Evolutionary conservation across 2,797 vertebrate species (phyloP).

Genomic region (Gymnopithys bicolor): DNA sequence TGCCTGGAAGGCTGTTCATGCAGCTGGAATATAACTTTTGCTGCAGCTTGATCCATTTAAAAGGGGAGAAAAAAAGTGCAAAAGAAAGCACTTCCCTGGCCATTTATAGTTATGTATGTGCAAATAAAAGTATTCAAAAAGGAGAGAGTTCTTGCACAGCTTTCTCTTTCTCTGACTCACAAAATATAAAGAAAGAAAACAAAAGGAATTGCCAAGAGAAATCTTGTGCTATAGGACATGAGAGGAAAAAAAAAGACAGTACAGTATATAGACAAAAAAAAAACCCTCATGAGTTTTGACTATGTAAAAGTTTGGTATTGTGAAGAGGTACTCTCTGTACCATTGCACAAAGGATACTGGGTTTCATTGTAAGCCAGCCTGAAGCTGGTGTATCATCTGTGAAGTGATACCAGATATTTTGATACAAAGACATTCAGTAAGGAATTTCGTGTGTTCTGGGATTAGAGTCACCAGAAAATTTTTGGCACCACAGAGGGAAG

Average conservation of each 20-base stretch:
- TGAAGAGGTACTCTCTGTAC: background rate
- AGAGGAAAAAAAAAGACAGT: background rate
- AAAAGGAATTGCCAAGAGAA: background rate
- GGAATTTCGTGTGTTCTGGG: background rate
- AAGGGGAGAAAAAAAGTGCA: background rate
- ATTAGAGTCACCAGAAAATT: background rate
- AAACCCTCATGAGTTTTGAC: background rate
- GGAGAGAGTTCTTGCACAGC: background rate
- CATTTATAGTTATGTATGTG: background rate
- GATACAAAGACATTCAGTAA: background rate
- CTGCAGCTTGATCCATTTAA: background rate
- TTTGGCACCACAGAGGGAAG: background rate
- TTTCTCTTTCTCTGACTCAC: background rate
- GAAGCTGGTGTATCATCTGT: background rate
- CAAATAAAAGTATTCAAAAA: background rate
- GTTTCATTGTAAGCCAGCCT: background rate
- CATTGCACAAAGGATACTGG: too few species aligned
- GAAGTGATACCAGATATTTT: background rate
- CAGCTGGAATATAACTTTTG: background rate
- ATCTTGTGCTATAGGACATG: background rate
- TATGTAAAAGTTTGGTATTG: background rate
- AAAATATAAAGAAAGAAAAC: background rate
- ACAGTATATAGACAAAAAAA: background rate
- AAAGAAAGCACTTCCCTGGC: background rate
- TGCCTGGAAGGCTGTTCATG: background rate